Base-by-base conservation (phyloP, 1,140 invertebrate genomes). In the Aphelenchoides besseyi region DNA sequence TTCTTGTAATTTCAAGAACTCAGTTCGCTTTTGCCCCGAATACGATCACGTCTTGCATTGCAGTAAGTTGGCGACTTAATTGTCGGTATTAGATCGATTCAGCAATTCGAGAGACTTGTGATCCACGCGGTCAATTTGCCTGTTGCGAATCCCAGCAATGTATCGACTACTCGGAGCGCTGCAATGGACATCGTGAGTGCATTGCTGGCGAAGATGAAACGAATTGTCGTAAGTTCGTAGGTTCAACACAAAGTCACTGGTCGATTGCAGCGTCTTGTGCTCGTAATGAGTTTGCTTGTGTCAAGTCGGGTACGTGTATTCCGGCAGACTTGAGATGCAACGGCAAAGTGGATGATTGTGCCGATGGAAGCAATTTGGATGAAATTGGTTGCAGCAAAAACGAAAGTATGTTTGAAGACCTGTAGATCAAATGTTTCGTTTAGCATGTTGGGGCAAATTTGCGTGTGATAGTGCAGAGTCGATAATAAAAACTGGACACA, bases 401-500 rank as follows among this genome's bases (percentile, higher is more conserved):
- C 36, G 66, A 77, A 0, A 74, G 72, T 74, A 16, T 23, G 73
- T 41, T 16, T 0, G 16, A 73, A 0, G 26, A 16, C 8, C 68
- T 70, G 8, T 73, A 70, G 8, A n/a, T 64, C 69, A 23, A 70
- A 74, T 70, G 12, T 41, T 75, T 73, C n/a, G n/a, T n/a, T 36
- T 35, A 75, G 73, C 73, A 3, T 74, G 73, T 37, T 76, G 73
- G 73, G 73, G 73, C 2, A 74, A 74, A 62, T 74, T 74, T 52
- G 73, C 75, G 9, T 74, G 73, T 33, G 73, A 74, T 54, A 68
- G 63, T 59, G 53, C 62, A 8, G 53, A 35, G 16, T 68, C 73
- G 5, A 26, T 75, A 3, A 12, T 16, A 12, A 32, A 23, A 18
- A 32, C 41, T 2, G 73, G 73, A n/a, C 73, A 74, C 26, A 36